These are phyloP conservation scores for Lutjanus erythropterus DNA, from an alignment of 2,113 vertebrate genomes.

Conservation along the genomic window DNA sequence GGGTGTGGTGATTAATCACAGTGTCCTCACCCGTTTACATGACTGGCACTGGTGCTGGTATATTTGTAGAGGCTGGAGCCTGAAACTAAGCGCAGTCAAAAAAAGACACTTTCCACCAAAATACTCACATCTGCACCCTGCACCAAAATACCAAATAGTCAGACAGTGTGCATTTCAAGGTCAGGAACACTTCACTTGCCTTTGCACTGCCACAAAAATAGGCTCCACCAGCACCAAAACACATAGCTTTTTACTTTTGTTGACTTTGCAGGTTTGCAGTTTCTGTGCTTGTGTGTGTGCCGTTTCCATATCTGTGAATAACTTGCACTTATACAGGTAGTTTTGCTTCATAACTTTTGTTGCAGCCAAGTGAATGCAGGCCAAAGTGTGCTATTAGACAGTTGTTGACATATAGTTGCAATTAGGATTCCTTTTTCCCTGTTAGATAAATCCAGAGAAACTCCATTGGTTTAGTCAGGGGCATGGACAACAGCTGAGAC, in stretches of 20 bases:
- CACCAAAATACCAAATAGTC: slow-evolving; percentile 17
- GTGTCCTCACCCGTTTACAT: slow-evolving; percentile 19
- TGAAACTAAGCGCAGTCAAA: background rate
- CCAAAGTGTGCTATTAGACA: slow-evolving; percentile 12
- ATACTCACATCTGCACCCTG: slow-evolving; percentile 7
- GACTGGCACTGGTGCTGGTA: slow-evolving; percentile 12
- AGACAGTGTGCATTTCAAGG: slow-evolving; percentile 1
- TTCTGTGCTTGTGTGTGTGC: slow-evolving; percentile 7
- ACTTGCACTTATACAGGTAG: background rate
- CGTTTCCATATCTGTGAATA: slow-evolving; percentile 39
- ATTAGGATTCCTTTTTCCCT: slow-evolving; percentile 30
- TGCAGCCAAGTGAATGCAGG: background rate
- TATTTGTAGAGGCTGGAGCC: background rate
- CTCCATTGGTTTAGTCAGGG: slow-evolving; percentile 22
- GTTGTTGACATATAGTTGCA: slow-evolving; percentile 38
- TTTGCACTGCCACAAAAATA: slow-evolving; percentile 31
- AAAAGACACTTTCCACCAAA: slow-evolving; percentile 8
- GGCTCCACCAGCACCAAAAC: slow-evolving; percentile 5
- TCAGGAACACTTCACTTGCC: slow-evolving; percentile 4
- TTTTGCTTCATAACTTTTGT: slow-evolving; percentile 22
- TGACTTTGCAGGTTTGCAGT: slow-evolving; percentile 22
- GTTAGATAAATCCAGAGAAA: slow-evolving; percentile 27
- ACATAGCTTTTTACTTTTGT: slow-evolving; percentile 13
- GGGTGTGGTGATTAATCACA: slow-evolving; percentile 30
- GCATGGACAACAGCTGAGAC: slow-evolving; percentile 19